Base-by-base conservation (phyloP, 2,888 invertebrate genomes). In the Neoitamus cyanurus region DNA sequence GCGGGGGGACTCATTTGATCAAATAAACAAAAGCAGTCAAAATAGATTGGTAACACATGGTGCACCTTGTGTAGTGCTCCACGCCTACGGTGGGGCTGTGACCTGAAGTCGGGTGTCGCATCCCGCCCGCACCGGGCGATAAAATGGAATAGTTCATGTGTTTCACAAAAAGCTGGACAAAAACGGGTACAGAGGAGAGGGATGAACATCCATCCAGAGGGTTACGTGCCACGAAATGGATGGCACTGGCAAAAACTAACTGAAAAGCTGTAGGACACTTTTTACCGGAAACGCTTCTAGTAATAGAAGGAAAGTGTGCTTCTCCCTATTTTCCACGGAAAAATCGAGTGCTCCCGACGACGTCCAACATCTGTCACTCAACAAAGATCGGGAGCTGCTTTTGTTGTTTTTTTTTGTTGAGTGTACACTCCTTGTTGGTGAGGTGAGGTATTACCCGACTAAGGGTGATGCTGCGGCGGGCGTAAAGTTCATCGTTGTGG, bases 11-110 rank as follows among this genome's bases (percentile, higher is more conserved):
- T 78, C 58, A 78, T 78, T 78, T 78, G 78, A 78, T 78, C 78
- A 78, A 78, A 78, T 58, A 78, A 48, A 78, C 78, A 78, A 78
- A 78, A 78, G 78, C 78, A 78, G 78, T 78, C 78, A 78, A 78
- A 48, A 78, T 78, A 78, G 78, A 78, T 78, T 78, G 78, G 78
- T 78, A 58, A 30, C 78, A 78, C 42, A 78, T 78, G 42, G 78
- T 78, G 78, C 78, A 78, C 78, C 78, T 42, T 77, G 13, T 77
- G 28, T 9, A 78, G n/a, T 3, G 25, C 58, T 25, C 42, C n/a
- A 42, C 0, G 42, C 36, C 73, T 36, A 36, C 9, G 3, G 20
- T 34, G 20, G 36, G 15, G 20, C 28, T 3, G 4, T 48, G 15
- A 28, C 28, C 7, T 4, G 34, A 7, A 25, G 13, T 6, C 7